A percentile compares a stretch with the other conserved stretches of the same genome.
Conservation (phyloP, 2,113 vertebrate genomes). For the Pollachius pollachius region DNA sequence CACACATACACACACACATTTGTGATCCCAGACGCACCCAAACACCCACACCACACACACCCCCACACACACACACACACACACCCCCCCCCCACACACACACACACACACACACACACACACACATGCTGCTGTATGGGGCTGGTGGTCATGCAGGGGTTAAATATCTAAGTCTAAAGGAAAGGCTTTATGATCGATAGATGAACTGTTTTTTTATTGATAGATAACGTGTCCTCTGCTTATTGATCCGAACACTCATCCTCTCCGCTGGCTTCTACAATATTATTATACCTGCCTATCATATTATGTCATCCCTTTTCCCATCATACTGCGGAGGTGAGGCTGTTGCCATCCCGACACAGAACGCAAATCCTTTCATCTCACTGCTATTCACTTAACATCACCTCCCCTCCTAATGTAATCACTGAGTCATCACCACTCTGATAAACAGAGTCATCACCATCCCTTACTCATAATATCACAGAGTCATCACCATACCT, state of each 20-base stretch:
- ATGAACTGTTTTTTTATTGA: background rate
- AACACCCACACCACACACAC: background rate
- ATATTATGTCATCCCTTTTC: too few species aligned
- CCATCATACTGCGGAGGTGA: too few species aligned
- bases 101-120: slow-evolving; percentile 1
- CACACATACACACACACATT: slow-evolving; percentile 4
- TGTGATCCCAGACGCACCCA: background rate
- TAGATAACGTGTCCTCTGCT: slow-evolving; percentile 19
- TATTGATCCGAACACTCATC: slow-evolving; percentile 22
- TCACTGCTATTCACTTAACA: too few species aligned
- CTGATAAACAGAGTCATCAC: too few species aligned
- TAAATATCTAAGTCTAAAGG: slow-evolving; percentile 1
- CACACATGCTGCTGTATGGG: too few species aligned
- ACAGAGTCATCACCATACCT: too few species aligned
- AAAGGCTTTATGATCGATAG: background rate
- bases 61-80: slow-evolving; percentile 2
- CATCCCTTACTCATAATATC: too few species aligned
- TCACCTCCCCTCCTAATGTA: too few species aligned
- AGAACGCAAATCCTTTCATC: too few species aligned
- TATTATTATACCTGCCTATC: background rate
- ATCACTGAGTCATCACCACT: too few species aligned
- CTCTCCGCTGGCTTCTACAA: background rate
- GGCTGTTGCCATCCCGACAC: too few species aligned
- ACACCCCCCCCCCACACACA: background rate
- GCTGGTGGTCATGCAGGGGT: too few species aligned